A percentile compares a stretch with the other conserved stretches of the same genome.
These are phyloP conservation scores for Gambelia wislizenii DNA, from an alignment of 2,797 vertebrate genomes.

Conservation along the genomic window DNA sequence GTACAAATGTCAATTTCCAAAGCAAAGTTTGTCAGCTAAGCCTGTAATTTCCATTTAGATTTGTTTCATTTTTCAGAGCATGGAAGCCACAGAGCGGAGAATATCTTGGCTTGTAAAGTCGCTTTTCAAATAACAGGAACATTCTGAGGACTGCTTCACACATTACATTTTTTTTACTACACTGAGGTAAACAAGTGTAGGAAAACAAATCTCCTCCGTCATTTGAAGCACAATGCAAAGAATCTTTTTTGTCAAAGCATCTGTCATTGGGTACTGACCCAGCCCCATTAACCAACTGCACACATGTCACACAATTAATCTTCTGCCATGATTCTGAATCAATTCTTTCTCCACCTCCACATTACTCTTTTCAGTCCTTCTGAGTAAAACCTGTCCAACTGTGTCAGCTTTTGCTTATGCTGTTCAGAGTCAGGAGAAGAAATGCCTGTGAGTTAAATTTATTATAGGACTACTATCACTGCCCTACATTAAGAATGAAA, in stretches of 20 bases:
- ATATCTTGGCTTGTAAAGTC: slow-evolving; percentile 73
- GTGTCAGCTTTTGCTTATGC: slow-evolving; percentile 54
- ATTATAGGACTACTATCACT: slow-evolving; percentile 46
- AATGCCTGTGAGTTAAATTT: slow-evolving; percentile 65
- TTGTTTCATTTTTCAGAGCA: slow-evolving; percentile 78
- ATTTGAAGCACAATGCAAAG: neutral
- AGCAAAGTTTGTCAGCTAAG: slow-evolving; percentile 68
- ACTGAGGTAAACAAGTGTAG: neutral
- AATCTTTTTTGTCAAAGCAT: slow-evolving; percentile 71
- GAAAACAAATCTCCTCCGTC: slow-evolving; percentile 8
- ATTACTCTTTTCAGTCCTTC: slow-evolving; percentile 68
- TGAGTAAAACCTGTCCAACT: slow-evolving; percentile 63
- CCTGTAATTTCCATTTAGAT: slow-evolving; percentile 78
- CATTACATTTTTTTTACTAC: slow-evolving; percentile 17
- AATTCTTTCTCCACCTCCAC: slow-evolving; percentile 65
- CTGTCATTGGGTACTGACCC: slow-evolving; percentile 73
- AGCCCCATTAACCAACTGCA: slow-evolving; percentile 77
- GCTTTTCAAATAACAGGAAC: slow-evolving; percentile 74
- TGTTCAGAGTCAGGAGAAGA: slow-evolving; percentile 53
- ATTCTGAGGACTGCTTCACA: slow-evolving; percentile 55
- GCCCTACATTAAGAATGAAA: neutral
- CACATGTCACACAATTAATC: slow-evolving; percentile 78
- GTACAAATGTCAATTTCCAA: slow-evolving; percentile 71
- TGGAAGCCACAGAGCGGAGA: slow-evolving; percentile 72
- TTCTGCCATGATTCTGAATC: slow-evolving; percentile 69